Evolutionary conservation across 2,113 vertebrate species (phyloP).

Genomic region (Festucalex cinctus): DNA sequence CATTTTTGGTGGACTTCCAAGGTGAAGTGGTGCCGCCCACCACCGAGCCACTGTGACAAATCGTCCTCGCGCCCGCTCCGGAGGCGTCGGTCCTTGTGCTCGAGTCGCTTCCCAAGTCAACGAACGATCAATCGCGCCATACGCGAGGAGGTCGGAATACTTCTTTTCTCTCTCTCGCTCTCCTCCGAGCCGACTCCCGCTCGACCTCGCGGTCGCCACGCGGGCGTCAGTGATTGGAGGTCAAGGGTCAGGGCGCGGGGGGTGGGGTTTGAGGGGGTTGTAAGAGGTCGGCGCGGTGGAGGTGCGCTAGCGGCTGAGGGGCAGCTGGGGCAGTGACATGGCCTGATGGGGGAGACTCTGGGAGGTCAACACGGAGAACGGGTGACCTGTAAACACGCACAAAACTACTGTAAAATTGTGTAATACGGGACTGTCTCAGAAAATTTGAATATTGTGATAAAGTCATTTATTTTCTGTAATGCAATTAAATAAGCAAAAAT

Average conservation of each 20-base stretch:
- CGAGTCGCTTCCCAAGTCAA: slow-evolving; percentile 21
- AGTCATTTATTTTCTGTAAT: too few relatives aligned
- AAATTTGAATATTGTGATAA: too few relatives aligned
- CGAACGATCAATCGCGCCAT: neutral
- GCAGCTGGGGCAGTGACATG: slow-evolving; percentile 78
- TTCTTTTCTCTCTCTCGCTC: neutral
- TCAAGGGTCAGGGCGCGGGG: slow-evolving; percentile 43
- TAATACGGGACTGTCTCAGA: too few relatives aligned
- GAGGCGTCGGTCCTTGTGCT: slow-evolving; percentile 39
- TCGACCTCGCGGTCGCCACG: slow-evolving; percentile 41
- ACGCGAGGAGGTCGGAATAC: neutral
- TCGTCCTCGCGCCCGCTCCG: neutral
- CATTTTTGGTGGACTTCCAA: slow-evolving; percentile 1
- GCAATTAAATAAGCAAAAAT: too few relatives aligned
- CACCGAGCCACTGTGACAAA: slow-evolving; percentile 24
- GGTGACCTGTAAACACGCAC: slow-evolving; percentile 78
- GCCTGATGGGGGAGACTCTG: slow-evolving; percentile 79
- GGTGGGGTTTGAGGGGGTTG: slow-evolving; percentile 28
- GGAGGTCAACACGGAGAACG: slow-evolving; percentile 89
- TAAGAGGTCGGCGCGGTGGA: slow-evolving; percentile 5
- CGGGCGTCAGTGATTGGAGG: slow-evolving; percentile 40
- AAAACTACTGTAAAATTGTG: neutral
- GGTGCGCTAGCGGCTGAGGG: slow-evolving; percentile 79
- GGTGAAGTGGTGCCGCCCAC: neutral
- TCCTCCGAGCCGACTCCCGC: slow-evolving; percentile 42